Base-by-base conservation (phyloP, 1,140 invertebrate species). In the Drosophila nebulosa region DNA sequence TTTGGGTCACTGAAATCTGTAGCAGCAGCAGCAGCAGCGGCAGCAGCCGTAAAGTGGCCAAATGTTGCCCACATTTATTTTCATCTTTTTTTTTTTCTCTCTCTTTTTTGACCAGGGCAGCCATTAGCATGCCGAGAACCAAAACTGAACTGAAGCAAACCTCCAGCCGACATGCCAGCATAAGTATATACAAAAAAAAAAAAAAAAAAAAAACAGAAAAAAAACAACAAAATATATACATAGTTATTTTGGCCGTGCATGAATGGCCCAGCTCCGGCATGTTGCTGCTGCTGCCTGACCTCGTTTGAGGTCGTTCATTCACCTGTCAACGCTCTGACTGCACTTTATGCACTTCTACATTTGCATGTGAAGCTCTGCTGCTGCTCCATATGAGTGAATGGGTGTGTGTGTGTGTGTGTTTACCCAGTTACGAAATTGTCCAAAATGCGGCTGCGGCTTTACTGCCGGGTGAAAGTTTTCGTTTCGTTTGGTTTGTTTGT, bases 281-380 rank as follows among this genome's bases (percentile, higher is more conserved):
- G 78, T 70, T 74, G 64, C 30, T 60, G 67, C 32, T 30, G 57
- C 30, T 57, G 59, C 30, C 60, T 90, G 81, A 88, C 86, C 86
- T 90, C 86, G 76, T 90, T 90, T 90, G 88, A 90, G 86, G 86
- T 90, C 86, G 86, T 90, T 90, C 88, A 78, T 90, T 89, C 81
- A 86, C 88, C 81, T 88, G 84, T 88, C 83, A 84, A 75, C 68
- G 81, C 62, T 46, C 18, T 63, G 30, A 64, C 81, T 86, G 81
- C 81, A 85, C 64, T 85, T 86, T 75, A 74, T 85, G 81, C 81
- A 85, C 81, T 85, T 46, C 74, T 61, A 86, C 81, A 86, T 86
- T 81, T 85, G 81, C 81, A 80, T 80, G 69, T 62, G 63, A 65
- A 69, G 39, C 39, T 46, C 39, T 46, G 39, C 39, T 46, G 35